Conservation (phyloP, 2,797 vertebrate genomes). For the Silurus aristotelis region DNA sequence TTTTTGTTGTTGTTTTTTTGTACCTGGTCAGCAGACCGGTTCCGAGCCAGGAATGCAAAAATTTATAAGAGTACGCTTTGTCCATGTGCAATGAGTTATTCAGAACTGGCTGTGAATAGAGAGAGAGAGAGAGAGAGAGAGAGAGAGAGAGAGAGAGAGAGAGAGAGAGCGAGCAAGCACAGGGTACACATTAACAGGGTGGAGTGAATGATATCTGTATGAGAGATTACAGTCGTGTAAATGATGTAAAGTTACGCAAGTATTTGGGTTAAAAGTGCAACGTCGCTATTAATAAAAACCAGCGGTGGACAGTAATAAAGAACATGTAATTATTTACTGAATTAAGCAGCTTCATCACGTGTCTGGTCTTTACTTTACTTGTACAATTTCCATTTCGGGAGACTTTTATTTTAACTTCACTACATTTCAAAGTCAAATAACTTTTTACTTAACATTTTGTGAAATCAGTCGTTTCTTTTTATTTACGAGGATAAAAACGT, state of each 20-base stretch:
- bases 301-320: no score
- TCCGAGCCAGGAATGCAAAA: slow-evolving; percentile 92
- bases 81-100: slow-evolving; percentile 83
- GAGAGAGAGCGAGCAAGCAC: not conserved
- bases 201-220: not conserved
- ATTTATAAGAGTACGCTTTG: slow-evolving; percentile 82
- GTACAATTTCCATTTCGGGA: no score
- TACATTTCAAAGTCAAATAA: no score
- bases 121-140: not conserved
- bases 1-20: not conserved
- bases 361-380: no score
- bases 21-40: slow-evolving; percentile 95
- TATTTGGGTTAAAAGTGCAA: not conserved
- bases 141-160: not conserved
- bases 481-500: no score
- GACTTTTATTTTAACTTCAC: no score
- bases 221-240: not conserved
- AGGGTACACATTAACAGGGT: not conserved
- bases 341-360: no score
- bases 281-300: not conserved
- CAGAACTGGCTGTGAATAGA: slow-evolving; percentile 74
- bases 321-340: no score
- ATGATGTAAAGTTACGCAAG: not conserved
- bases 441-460: no score
- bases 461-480: no score